Percentiles rank a stretch among this genome's conserved stretches.
Evolutionary conservation across 2,797 vertebrate species (phyloP).

Genomic region (Pantherophis alleghaniensis): DNA sequence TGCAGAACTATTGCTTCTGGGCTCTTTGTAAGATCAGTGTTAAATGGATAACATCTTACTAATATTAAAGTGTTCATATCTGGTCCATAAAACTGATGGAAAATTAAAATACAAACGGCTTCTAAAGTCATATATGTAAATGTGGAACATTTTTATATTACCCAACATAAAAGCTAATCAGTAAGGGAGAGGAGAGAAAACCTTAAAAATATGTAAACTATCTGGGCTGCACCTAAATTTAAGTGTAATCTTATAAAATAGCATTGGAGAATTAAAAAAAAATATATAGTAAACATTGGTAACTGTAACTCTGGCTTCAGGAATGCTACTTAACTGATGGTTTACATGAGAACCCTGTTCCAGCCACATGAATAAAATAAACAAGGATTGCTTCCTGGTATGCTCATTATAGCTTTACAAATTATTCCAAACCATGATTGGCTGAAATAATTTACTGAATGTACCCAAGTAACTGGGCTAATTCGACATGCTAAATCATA

Average conservation of each 20-base stretch:
- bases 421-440: background rate
- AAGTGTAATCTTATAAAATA: background rate
- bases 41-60: background rate
- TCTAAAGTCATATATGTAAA: background rate
- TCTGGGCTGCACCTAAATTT: background rate
- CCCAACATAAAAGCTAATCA: background rate
- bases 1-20: background rate
- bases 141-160: background rate
- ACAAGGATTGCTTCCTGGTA: background rate
- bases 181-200: background rate
- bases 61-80: background rate
- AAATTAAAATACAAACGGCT: background rate
- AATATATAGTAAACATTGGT: background rate
- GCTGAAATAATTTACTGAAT: background rate
- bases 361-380: background rate
- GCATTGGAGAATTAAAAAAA: background rate
- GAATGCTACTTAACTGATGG: background rate
- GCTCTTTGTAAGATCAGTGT: slow-evolving; percentile 5
- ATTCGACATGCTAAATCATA: background rate
- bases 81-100: slow-evolving; percentile 9
- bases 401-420: background rate
- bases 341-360: background rate
- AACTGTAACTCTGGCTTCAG: background rate
- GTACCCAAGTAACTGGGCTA: background rate
- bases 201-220: background rate